Evolutionary conservation across 2,888 invertebrate genomes (phyloP), one percentile per base, ranked within the genome.

Genomic region (Lepidochrysops patricia): DNA sequence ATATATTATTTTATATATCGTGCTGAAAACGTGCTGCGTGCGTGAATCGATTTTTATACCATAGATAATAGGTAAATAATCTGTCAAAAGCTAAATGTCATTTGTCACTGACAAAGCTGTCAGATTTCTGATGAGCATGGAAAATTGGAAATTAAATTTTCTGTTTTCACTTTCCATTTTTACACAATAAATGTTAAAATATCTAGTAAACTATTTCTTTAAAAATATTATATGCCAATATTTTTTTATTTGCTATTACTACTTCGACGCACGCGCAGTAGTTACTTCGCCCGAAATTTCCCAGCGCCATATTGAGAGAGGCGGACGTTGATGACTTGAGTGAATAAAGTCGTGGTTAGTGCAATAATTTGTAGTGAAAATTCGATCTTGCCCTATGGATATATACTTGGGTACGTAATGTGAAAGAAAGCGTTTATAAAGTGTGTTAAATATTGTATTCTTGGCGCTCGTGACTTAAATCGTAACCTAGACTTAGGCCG

Each of bases 281-380:
- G 82, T 79, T 79, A 83, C 85, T 79, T 86, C 85, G 84, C 86
- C 87, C 85, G 89, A 90, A 90, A 90, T 90, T 90, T 87, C 90
- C 87, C 85, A 91, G 91, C 92, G 93, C 93, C 93, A 93, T 93
- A 92, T 93, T 93, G 92, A 91, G 89, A 90, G 91, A 92, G 92
- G 92, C 92, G 92, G 92, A 92, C 91, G 92, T 92, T 90, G 90
- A 89, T 89, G 88, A 88, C 87, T 89, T 84, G 88, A 89, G 84
- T 88, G 84, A 87, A 83, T 83, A 88, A 70, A 71, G 84, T 83
- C 82, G 88, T 88, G 89, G 84, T 85, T 89, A 85, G 84, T 89
- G 89, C 86, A 86, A 85, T 87, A 84, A 82, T 79, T 89, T 83
- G 84, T 84, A 87, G 89, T 88, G 86, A 85, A 89, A 83, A 82